Evolutionary conservation across 2,888 invertebrate species (phyloP).

Genomic region (Nemoura dubitans): DNA sequence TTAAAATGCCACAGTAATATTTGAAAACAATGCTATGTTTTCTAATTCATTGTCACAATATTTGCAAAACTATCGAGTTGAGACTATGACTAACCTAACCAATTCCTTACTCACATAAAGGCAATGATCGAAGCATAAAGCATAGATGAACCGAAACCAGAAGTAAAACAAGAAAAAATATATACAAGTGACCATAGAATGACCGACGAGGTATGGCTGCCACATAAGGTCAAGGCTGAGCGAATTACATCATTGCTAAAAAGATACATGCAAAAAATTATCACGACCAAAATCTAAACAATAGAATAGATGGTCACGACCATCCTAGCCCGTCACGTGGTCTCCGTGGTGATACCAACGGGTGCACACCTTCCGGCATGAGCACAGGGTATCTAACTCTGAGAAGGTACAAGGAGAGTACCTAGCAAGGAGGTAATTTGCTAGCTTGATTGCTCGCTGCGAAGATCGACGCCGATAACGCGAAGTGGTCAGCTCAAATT

Average conservation of each 20-base stretch:
- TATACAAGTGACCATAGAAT: neutral
- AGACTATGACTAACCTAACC: no score
- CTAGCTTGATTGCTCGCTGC: neutral
- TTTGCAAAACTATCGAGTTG: no score
- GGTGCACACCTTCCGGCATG: neutral
- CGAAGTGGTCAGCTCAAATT: no score
- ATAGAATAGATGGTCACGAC: neutral
- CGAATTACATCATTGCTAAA: constrained; percentile 7
- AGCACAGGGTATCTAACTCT: no score
- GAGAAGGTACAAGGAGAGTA: no score
- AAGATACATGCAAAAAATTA: neutral
- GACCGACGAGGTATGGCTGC: neutral
- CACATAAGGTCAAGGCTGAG: neutral
- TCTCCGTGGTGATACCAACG: neutral
- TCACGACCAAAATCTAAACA: neutral
- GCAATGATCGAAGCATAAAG: no score
- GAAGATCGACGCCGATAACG: no score
- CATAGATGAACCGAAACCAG: neutral
- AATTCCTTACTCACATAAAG: no score
- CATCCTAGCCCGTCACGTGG: neutral
- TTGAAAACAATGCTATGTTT: no score
- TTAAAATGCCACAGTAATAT: no score
- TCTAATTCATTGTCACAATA: no score
- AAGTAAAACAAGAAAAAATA: neutral
- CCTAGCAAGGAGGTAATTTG: neutral